Evolutionary conservation across 2,888 invertebrate genomes (phyloP), one percentile per base, ranked within the genome.

Genomic region (Perdita meconis): DNA sequence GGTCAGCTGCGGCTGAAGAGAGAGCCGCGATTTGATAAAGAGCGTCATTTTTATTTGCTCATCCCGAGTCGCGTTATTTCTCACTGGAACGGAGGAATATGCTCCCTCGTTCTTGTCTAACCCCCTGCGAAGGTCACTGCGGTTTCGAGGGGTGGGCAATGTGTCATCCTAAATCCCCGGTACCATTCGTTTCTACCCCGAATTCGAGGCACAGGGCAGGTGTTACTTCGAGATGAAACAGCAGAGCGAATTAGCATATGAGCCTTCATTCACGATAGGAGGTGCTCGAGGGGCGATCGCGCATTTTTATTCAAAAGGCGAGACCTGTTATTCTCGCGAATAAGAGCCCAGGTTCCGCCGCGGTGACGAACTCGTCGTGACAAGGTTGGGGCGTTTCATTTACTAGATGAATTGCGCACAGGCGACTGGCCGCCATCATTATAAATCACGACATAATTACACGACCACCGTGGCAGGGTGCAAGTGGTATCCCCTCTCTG

Each of bases 401-500:
- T 83, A 72, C 83, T 83, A 84, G 88, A 89, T 87, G 86, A 87
- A 87, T 82, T 83, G 84, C 82, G 69, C 73, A 60, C 79, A 70
- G 75, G 82, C 85, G 83, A 86, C 84, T 81, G 67, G 79, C 82
- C 82, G 82, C 85, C 86, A 88, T 89, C 87, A 89, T 89, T 89
- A 89, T 89, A 88, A 89, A 89, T 89, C 88, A 89, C 84, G 86
- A 86, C 86, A 86, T 88, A 89, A 89, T 89, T 89, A 88, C 87
- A 86, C 82, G 81, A 82, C 80, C 82, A 79, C 81, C 80, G 66
- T 78, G 67, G 78, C 74, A 77, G 78, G 79, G 67, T 78, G 81
- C 79, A 82, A 80, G 78, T 74, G 80, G 84, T 79, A 77, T 80
- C 59, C 63, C 51, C 67, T 50, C 56, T 30, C 42, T n/a, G 53